Evolutionary conservation across 1,140 invertebrate species (phyloP).

Genomic region (Aphelinus atriplicis): DNA sequence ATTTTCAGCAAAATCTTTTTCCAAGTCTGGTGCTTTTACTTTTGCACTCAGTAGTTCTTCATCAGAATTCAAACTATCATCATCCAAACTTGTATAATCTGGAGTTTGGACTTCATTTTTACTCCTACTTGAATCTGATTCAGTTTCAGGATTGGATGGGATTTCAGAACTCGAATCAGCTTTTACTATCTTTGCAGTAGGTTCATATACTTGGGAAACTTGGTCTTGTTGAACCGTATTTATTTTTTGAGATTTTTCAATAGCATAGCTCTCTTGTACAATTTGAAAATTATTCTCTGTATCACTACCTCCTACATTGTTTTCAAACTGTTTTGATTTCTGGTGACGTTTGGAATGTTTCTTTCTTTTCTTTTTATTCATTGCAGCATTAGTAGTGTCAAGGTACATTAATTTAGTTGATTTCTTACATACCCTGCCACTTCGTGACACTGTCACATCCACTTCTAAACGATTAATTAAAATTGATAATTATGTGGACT

Average conservation of each 20-base stretch:
- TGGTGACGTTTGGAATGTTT: neutral
- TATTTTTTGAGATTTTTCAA: conserved; percentile 1
- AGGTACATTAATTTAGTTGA: conserved; percentile 30
- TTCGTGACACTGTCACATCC: conserved; percentile 27
- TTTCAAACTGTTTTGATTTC: neutral
- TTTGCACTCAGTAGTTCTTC: conserved; percentile 26
- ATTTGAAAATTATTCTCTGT: neutral
- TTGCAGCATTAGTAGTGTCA: neutral
- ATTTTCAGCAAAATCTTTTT: neutral
- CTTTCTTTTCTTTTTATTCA: conserved; percentile 1
- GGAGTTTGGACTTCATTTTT: conserved; percentile 31
- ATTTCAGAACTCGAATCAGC: neutral
- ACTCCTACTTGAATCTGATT: conserved; percentile 17
- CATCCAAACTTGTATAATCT: conserved; percentile 35
- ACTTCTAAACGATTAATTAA: conserved; percentile 4
- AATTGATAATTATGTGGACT: neutral
- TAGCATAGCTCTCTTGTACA: neutral
- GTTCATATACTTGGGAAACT: neutral
- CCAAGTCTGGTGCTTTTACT: neutral
- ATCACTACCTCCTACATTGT: conserved; percentile 7
- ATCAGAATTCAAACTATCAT: conserved; percentile 29
- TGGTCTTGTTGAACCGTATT: neutral
- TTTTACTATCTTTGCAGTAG: neutral
- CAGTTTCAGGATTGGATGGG: conserved; percentile 25
- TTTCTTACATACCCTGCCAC: conserved; percentile 29